Percentiles rank a stretch among this genome's conserved stretches.
Conservation (phyloP, 2,113 vertebrate species). For the Crotophaga sulcirostris region DNA sequence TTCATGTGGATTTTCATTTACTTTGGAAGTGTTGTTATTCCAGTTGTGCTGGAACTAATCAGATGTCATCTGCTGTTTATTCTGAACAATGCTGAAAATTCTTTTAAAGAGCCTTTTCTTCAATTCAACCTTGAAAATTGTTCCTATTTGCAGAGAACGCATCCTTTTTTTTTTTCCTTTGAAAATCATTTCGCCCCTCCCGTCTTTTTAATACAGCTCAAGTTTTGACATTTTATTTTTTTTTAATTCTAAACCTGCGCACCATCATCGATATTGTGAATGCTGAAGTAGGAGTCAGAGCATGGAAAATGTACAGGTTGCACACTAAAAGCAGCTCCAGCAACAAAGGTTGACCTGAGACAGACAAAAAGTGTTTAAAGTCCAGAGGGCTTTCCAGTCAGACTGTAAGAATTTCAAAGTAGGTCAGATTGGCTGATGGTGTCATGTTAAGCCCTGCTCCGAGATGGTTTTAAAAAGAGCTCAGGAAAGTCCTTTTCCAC, state of each 20-base stretch:
- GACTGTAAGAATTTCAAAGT: constrained; percentile 5
- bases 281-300: background rate
- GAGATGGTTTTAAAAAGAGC: constrained; percentile 21
- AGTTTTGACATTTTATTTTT: background rate
- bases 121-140: background rate
- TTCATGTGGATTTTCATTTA: background rate
- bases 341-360: background rate
- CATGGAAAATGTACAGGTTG: background rate
- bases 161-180: background rate
- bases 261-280: background rate
- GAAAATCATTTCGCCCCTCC: background rate
- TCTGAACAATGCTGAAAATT: background rate
- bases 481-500: constrained; percentile 9
- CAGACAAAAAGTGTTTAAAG: background rate
- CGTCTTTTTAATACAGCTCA: background rate
- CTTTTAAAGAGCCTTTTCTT: background rate
- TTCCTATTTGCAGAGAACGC: background rate
- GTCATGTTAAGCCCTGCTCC: background rate
- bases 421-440: constrained; percentile 34
- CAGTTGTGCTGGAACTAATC: constrained; percentile 3
- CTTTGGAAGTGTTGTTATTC: background rate
- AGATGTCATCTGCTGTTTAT: background rate
- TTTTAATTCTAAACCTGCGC: background rate
- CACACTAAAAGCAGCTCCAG: background rate
- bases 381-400: constrained; percentile 9